Base-by-base conservation (phyloP, 2,113 vertebrate species). In the Eidolon helvum region DNA sequence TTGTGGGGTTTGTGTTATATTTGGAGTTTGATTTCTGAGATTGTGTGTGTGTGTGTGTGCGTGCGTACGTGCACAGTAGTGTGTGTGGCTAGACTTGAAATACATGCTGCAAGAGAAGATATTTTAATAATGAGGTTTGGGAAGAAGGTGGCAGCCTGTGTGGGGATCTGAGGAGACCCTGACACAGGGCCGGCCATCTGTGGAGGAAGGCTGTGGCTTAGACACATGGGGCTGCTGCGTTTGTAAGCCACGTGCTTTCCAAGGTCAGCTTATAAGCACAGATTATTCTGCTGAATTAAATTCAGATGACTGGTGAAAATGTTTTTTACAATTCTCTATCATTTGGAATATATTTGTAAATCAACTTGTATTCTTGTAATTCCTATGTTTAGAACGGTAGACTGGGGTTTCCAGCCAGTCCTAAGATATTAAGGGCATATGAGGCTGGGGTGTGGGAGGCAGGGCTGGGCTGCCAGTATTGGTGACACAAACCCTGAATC, bases 291-390 rank as follows among this genome's bases (percentile, higher is more conserved):
- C 93, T 84, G 38, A 57, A 40, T 33, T 93, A 91, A 95, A 74
- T 94, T 74, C 68, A 69, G 80, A 83, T 88, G 93, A 66, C 86
- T 55, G 86, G 28, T 53, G 90, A 61, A 65, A 59, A 63, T 84
- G 79, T 72, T 88, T 92, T 83, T 83, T 59, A 61, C 1, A 3
- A 43, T 50, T 74, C 75, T 69, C 77, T 94, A 16, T 93, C 94
- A 97, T 94, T 97, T 96, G 89, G 91, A 92, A 90, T 65, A 40
- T 77, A 55, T 95, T 94, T 91, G 75, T 71, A 78, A 91, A 86
- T 91, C 82, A 74, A 9, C 95, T 75, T 50, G 30, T 57, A 45
- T 89, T 85, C 77, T 91, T 94, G 22, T 61, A 45, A 88, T 90
- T 45, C 83, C 80, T 86, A 0, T n/a, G 7, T 93, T 48, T 48